Evolutionary conservation across 2,888 invertebrate species (phyloP), one percentile per base, ranked within the genome.

Genomic region (Tolmerus cingulatus): DNA sequence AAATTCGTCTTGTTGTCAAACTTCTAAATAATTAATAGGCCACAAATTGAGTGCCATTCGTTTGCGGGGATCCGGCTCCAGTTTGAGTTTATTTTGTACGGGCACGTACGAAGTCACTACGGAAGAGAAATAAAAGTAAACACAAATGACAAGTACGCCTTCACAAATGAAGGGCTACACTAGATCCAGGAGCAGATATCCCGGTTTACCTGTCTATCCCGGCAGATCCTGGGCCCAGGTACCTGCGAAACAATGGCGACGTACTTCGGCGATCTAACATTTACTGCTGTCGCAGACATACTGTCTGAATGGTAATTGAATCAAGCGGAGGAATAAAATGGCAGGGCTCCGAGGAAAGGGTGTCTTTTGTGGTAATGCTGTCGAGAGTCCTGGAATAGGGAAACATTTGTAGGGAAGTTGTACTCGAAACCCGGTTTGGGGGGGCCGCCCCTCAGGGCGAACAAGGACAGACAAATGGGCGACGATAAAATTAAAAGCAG

Each of bases 401-500:
- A 46, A 16, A 46, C 2, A 46, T 12, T 46, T 46, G 23, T 27
- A 78, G 57, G 81, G 19, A 55, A 77, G 55, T 55, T 55, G 1
- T 51, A 16, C 30, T 30, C 40, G n/a, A 85, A 74, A 14, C 30
- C 34, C 5, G 23, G 43, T 51, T 51, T 16, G n/a, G 51, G n/a
- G 51, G 51, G 51, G 0, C 55, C 30, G 14, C 81, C 81, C 79
- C 79, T 76, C 30, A 23, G 14, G 5, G 23, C 2, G 14, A 27
- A 66, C 76, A 46, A 74, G 57, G 27, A 19, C 81, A 81, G 86
- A 88, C 79, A 87, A 88, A 88, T 88, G 86, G 66, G 77, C 79
- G 74, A 81, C 86, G 87, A 88, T 88, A 86, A 87, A 88, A 88
- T 88, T 88, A 88, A 88, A 88, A 87, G 88, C 87, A 55, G 34